Base-by-base conservation (phyloP, 2,797 vertebrate species). In the Schizopygopsis malacanthus region DNA sequence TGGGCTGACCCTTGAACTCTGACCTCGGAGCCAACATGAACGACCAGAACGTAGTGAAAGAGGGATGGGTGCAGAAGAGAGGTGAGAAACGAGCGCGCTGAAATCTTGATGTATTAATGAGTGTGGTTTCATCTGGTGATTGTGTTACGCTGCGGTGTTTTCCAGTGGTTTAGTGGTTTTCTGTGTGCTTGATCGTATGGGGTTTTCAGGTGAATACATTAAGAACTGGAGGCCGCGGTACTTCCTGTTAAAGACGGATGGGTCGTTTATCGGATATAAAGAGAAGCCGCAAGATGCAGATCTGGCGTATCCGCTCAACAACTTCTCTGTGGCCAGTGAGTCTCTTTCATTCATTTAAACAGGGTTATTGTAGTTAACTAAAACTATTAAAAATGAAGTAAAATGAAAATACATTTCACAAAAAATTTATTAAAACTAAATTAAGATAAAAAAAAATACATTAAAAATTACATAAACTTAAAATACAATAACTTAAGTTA, bases 231-330 rank as follows among this genome's bases (percentile, higher is more conserved):
- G 98, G 86, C 97, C 98, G 78, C 96, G 98, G 88, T 99, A 99
- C 87, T 99, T 99, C 93, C 95, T 99, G 92, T 93, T 99, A 91
- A 99, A 99, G 95, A 96, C 97, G 86, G 98, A 99, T 91, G 98
- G 98, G 90, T 99, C 98, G 87, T 99, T 99, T 94, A 98, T 99
- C 90, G 98, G 98, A 90, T 99, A 99, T 94, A 99, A 99, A 94
- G 98, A 99, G 94, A 99, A 99, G 92, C 98, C 98, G 20, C 98
- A 99, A 95, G 98, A 99, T 93, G 97, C 97, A n/a, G 98, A 99
- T 96, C 94, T 99, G 92, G 97, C 98, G 87, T 98, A 99, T 93
- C 98, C 98, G 80, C 97, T 99, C 93, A 99, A 99, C 95, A 99
- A 99, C 95, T 99, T 99, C 94, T 99, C 98, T 88, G 98, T 99